Base-by-base conservation (phyloP, 2,888 invertebrate species). In the Catocala sponsa region DNA sequence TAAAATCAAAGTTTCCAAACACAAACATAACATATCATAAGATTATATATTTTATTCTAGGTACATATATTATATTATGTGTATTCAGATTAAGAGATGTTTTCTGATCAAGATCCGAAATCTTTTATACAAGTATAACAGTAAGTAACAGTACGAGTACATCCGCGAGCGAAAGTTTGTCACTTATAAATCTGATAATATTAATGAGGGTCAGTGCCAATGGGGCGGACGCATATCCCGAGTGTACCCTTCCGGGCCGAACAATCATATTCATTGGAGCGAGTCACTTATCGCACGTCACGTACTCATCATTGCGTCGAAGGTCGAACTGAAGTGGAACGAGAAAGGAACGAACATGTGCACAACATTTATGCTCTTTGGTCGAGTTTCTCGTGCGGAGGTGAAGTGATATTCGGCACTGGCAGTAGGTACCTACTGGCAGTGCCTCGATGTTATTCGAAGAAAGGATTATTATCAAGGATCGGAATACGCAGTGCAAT, bases 221-320 rank as follows among this genome's bases (percentile, higher is more conserved):
- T 59, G 54, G 54, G 42, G 41, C 49, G 46, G 52, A 52, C 11
- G 52, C 47, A 25, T 25, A 35, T 38, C 41, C 58, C 52, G 25
- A 41, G 52, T 35, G 46, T 41, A 58, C 42, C 25, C 44, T 32
- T 57, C 56, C 51, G 52, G 32, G 12, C 32, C 52, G 25, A 41
- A 44, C 49, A 54, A 50, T 44, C 54, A 59, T 54, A 59, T 59
- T 59, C 54, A 49, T 59, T 55, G 54, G 53, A 49, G 49, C 54
- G 54, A 55, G 49, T 55, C 54, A 59, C 54, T 54, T 59, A 54
- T 59, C 59, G 35, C 42, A 59, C 49, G 54, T 59, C 58, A 58
- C 58, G 52, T 57, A 56, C 35, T 49, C 12, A 50, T 56, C 58
- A 51, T 58, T 43, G 33, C 46, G 13, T 1, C 44, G 47, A 46